Evolutionary conservation across 2,797 vertebrate species (phyloP).

Genomic region (Gymnocypris eckloni): DNA sequence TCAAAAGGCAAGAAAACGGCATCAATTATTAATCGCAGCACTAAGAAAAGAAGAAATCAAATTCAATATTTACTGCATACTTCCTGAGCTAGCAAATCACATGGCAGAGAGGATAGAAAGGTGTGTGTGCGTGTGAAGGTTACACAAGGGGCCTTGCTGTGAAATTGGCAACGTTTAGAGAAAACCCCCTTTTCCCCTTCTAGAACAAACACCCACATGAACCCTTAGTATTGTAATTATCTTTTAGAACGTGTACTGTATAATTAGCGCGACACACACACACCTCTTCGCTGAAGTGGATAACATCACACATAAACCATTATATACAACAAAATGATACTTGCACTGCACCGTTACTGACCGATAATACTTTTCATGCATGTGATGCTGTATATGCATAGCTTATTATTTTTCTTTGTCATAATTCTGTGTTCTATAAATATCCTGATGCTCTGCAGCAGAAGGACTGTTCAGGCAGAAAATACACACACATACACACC

Average conservation of each 20-base stretch:
- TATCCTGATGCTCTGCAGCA: slow-evolving; percentile 77
- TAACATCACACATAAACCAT: slow-evolving; percentile 21
- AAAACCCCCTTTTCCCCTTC: background rate
- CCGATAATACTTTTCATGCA: slow-evolving; percentile 6
- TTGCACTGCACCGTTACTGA: background rate
- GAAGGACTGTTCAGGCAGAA: slow-evolving; percentile 80
- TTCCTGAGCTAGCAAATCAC: slow-evolving; percentile 53
- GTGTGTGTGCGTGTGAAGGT: slow-evolving; percentile 26
- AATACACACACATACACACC: slow-evolving; percentile 68
- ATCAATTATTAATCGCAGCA: slow-evolving; percentile 74
- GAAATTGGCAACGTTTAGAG: slow-evolving; percentile 29
- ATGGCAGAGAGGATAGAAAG: background rate
- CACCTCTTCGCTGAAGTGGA: background rate
- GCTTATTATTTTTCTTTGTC: slow-evolving; percentile 54
- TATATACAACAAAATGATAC: background rate
- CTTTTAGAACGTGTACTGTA: slow-evolving; percentile 4
- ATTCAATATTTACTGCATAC: slow-evolving; percentile 76
- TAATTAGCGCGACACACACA: slow-evolving; percentile 26
- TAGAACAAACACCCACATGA: slow-evolving; percentile 35
- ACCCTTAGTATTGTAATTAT: slow-evolving; percentile 35
- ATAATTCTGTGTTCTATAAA: slow-evolving; percentile 74
- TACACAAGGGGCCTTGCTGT: slow-evolving; percentile 23
- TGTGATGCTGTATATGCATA: slow-evolving; percentile 14
- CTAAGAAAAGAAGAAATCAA: slow-evolving; percentile 70
- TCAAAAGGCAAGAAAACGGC: slow-evolving; percentile 66